Percentiles rank a stretch among this genome's conserved stretches.
These are phyloP conservation scores for Caenorhabditis sp. DNA, from an alignment of 2,888 invertebrate genomes.

Conservation along the genomic window DNA sequence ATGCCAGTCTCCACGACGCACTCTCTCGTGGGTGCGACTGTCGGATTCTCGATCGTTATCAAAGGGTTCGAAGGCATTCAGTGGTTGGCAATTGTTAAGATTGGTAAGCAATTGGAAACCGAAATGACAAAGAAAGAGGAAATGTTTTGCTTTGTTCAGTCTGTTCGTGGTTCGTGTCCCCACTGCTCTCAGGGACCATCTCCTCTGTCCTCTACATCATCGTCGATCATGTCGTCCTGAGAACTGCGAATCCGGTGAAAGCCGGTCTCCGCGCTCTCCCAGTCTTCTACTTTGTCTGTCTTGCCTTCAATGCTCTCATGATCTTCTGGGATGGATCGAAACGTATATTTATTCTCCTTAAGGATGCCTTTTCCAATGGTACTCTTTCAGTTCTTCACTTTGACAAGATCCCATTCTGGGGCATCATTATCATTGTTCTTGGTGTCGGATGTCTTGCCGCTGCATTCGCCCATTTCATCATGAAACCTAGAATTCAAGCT, in stretches of 20 bases:
- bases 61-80: slow-evolving; percentile 89
- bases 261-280: slow-evolving; percentile 90
- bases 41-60: slow-evolving; percentile 94
- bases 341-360: too few relatives aligned
- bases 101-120: too few relatives aligned
- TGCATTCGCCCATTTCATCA: slow-evolving; percentile 69
- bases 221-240: slow-evolving; percentile 86
- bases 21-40: slow-evolving; percentile 96
- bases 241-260: slow-evolving; percentile 63
- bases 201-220: slow-evolving; percentile 88
- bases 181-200: slow-evolving; percentile 90
- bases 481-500: slow-evolving; percentile 65
- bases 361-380: too few relatives aligned
- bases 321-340: slow-evolving; percentile 92
- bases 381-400: slow-evolving; percentile 88
- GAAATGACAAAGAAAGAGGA: too few relatives aligned
- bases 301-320: slow-evolving; percentile 92
- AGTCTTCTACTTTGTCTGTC: slow-evolving; percentile 91
- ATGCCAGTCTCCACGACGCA: slow-evolving; percentile 98
- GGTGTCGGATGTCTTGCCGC: slow-evolving; percentile 84
- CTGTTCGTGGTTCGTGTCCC: slow-evolving; percentile 96
- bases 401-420: slow-evolving; percentile 89
- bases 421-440: slow-evolving; percentile 82
- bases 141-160: slow-evolving; percentile 81
- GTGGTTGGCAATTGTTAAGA: slow-evolving; percentile 88